A percentile compares a stretch with the other conserved stretches of the same genome.
phyloP scores from a whole-genome alignment of 1,140 invertebrate species.

The Drosophila sp. region DNA sequence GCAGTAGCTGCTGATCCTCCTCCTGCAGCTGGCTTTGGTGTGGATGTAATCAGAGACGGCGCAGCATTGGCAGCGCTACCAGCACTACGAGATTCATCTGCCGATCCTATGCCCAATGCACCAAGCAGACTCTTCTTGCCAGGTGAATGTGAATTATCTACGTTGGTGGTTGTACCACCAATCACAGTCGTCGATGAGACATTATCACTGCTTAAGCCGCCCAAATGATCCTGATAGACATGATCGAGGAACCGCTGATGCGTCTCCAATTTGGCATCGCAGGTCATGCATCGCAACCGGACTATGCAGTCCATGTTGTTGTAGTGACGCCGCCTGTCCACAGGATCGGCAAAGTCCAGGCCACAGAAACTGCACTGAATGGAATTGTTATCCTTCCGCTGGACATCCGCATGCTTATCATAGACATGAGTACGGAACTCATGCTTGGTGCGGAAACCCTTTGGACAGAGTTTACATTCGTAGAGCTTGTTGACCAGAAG shows the following conservation, averaged over 20 bases:
- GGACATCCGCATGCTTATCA: slow-evolving; percentile 79
- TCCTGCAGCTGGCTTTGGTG: slow-evolving; percentile 25
- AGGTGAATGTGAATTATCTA: slow-evolving; percentile 60
- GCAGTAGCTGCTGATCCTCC: neutral
- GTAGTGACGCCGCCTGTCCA: slow-evolving; percentile 78
- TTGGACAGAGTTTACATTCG: slow-evolving; percentile 79
- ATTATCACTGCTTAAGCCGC: slow-evolving; percentile 71
- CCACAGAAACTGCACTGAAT: slow-evolving; percentile 78
- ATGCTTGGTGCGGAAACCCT: slow-evolving; percentile 79
- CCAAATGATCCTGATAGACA: slow-evolving; percentile 80
- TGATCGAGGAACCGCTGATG: slow-evolving; percentile 81
- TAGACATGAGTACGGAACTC: slow-evolving; percentile 82
- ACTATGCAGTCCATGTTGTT: slow-evolving; percentile 83
- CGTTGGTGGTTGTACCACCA: slow-evolving; percentile 33
- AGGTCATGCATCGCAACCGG: slow-evolving; percentile 79
- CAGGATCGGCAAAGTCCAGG: slow-evolving; percentile 78
- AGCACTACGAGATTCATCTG: slow-evolving; percentile 71
- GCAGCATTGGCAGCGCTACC: slow-evolving; percentile 32
- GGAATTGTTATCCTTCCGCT: slow-evolving; percentile 74
- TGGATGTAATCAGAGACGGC: slow-evolving; percentile 27
- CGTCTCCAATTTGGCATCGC: slow-evolving; percentile 78
- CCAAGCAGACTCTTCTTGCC: slow-evolving; percentile 60
- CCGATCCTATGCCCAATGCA: slow-evolving; percentile 68
- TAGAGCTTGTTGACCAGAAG: slow-evolving; percentile 81
- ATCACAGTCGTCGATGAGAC: slow-evolving; percentile 46